These are phyloP conservation scores for Caenorhabditis angaria DNA, from an alignment of 2,888 invertebrate species.

Conservation along the genomic window DNA sequence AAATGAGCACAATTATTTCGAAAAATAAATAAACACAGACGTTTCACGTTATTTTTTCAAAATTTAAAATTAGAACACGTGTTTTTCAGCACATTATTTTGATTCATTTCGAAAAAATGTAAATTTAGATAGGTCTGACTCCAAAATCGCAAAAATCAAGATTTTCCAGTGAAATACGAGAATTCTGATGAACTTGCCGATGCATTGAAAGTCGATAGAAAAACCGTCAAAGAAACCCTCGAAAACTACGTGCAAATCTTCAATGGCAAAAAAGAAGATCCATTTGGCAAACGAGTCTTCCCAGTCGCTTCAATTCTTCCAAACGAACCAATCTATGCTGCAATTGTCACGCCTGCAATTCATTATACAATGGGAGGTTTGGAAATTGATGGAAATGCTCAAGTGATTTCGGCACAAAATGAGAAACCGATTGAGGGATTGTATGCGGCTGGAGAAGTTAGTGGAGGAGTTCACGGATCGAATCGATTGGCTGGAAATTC, in stretches of 20 bases:
- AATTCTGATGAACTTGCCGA: slow-evolving; percentile 59
- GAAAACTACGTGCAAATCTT: slow-evolving; percentile 57
- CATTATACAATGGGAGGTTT: slow-evolving; percentile 73
- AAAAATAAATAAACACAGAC: no score
- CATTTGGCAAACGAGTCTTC: slow-evolving; percentile 37
- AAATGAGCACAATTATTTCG: no score
- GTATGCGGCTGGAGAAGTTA: slow-evolving; percentile 71
- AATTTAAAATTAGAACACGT: no score
- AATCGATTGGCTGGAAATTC: slow-evolving; percentile 72
- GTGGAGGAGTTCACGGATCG: slow-evolving; percentile 72
- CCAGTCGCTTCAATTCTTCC: slow-evolving; percentile 40
- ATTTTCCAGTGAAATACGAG: slow-evolving; percentile 48
- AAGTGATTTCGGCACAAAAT: slow-evolving; percentile 38
- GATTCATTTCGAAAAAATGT: no score
- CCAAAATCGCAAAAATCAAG: no score
- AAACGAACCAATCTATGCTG: slow-evolving; percentile 65
- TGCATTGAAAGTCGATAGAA: slow-evolving; percentile 45
- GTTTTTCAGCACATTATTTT: no score
- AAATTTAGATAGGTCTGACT: no score
- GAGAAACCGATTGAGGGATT: slow-evolving; percentile 65
- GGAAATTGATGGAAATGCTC: slow-evolving; percentile 63
- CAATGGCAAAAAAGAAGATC: slow-evolving; percentile 26
- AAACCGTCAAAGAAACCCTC: slow-evolving; percentile 53
- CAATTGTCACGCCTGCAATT: slow-evolving; percentile 66
- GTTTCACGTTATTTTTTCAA: no score